Conservation (phyloP, 2,888 invertebrate species). For the Pammene aurita region DNA sequence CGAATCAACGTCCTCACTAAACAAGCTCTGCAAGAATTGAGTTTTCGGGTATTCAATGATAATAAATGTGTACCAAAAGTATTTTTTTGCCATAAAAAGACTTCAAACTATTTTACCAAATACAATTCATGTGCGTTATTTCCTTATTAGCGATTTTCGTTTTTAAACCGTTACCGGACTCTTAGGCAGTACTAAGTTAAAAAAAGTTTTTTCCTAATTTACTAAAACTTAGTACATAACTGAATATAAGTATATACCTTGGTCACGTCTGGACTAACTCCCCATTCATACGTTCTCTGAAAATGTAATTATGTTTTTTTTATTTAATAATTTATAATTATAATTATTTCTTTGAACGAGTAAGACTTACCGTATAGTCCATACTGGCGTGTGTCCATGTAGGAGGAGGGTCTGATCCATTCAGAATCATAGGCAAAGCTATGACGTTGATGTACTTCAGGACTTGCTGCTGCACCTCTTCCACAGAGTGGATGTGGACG, state of each 20-base stretch:
- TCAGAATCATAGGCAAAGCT: constrained; percentile 91
- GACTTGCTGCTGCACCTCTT: constrained; percentile 98
- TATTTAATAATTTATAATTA: neutral
- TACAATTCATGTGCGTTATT: no score
- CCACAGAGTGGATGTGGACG: constrained; percentile 96
- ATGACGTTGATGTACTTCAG: constrained; percentile 98
- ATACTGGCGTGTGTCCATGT: constrained; percentile 99
- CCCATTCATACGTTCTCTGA: constrained; percentile 70
- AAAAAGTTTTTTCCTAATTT: no score
- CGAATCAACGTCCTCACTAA: no score
- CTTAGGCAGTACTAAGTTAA: no score
- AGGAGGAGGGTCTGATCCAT: constrained; percentile 87
- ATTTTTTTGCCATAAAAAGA: no score
- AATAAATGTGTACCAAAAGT: no score
- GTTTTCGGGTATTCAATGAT: no score
- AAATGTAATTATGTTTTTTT: constrained; percentile 42
- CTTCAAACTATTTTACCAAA: no score
- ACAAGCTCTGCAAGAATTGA: no score
- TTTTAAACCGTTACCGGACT: no score
- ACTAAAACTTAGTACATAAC: no score
- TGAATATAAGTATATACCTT: constrained; percentile 55
- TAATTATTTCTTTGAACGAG: neutral
- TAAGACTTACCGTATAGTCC: constrained; percentile 88
- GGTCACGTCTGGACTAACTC: constrained; percentile 66
- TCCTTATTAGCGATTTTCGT: no score